These are phyloP conservation scores for Melopsittacus undulatus DNA, from an alignment of 2,797 vertebrate species.

Conservation along the genomic window DNA sequence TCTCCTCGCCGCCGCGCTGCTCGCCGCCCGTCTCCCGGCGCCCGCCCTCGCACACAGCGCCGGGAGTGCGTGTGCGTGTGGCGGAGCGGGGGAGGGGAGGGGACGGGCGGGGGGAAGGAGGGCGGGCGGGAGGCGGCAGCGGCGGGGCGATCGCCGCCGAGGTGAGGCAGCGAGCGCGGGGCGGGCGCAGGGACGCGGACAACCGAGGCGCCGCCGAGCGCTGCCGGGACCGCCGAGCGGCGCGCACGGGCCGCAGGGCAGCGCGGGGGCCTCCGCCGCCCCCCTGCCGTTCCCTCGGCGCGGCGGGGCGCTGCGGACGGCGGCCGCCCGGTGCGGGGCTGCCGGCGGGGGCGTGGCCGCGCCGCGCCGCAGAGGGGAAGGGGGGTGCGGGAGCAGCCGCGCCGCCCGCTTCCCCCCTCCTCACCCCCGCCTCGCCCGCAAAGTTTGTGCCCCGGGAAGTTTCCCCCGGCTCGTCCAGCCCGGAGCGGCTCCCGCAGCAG, in stretches of 20 bases:
- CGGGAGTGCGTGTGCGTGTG: neutral
- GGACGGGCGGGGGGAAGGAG: neutral
- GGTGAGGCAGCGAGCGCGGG: slow-evolving; percentile 77
- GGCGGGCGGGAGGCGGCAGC: neutral
- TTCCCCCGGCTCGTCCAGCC: neutral
- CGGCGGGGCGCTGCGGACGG: neutral
- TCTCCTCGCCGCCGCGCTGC: slow-evolving; percentile 71
- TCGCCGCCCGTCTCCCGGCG: slow-evolving; percentile 89
- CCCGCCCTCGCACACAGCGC: slow-evolving; percentile 47
- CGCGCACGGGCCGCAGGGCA: slow-evolving; percentile 76
- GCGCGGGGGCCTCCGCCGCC: no score
- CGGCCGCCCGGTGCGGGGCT: slow-evolving; percentile 1
- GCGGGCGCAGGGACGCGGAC: slow-evolving; percentile 90
- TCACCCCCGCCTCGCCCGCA: neutral
- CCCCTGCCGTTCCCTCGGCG: neutral
- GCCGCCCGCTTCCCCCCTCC: neutral
- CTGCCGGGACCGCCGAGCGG: slow-evolving; percentile 84
- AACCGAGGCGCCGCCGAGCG: slow-evolving; percentile 82
- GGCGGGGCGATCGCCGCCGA: slow-evolving; percentile 84
- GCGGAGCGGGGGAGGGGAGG: neutral
- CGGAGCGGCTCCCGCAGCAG: neutral
- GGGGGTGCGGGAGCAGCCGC: neutral
- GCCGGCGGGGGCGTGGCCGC: neutral
- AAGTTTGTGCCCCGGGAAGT: slow-evolving; percentile 22
- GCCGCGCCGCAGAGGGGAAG: neutral